Conservation (phyloP, 1,140 invertebrate genomes). For the Prorops nasuta region DNA sequence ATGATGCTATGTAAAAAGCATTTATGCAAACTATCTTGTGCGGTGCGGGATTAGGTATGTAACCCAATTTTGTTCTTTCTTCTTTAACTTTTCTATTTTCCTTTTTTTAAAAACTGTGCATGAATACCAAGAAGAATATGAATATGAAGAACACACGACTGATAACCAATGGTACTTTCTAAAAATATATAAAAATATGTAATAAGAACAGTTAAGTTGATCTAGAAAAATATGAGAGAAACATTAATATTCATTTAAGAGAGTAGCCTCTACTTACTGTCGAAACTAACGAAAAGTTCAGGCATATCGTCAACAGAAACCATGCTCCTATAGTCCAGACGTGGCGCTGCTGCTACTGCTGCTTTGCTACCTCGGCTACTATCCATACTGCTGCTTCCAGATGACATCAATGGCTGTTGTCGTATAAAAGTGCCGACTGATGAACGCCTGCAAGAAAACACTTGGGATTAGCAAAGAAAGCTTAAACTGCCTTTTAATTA, state of each 20-base stretch:
- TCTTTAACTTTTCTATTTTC: constrained; percentile 8
- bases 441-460: constrained; percentile 64
- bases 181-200: no score
- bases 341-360: constrained; percentile 62
- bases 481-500: no score
- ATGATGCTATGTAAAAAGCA: constrained; percentile 29
- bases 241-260: no score
- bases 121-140: no score
- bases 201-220: no score
- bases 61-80: constrained; percentile 16
- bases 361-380: constrained; percentile 61
- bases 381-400: constrained; percentile 54
- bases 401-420: constrained; percentile 55
- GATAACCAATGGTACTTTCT: no score
- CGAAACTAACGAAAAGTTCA: constrained; percentile 89
- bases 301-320: constrained; percentile 93
- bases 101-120: no score
- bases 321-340: constrained; percentile 86
- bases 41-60: constrained; percentile 23
- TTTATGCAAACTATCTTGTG: constrained; percentile 30
- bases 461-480: no score
- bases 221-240: no score
- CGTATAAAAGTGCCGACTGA: constrained; percentile 78
- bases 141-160: no score
- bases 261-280: constrained; percentile 75